Evolutionary conservation across 2,888 invertebrate species (phyloP).

Genomic region (Harpalus rubripes): DNA sequence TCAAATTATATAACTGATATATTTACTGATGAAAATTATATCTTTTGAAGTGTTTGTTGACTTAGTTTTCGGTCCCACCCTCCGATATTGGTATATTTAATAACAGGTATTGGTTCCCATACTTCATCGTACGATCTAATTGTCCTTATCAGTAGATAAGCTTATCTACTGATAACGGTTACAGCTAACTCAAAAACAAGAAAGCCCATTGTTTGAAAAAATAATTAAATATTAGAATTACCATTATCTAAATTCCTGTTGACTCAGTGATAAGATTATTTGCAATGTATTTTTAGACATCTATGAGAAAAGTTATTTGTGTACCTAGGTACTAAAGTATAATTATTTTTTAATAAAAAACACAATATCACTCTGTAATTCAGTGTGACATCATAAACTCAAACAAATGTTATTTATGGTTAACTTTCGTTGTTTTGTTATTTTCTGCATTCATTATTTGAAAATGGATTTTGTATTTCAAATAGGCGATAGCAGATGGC

Average conservation of each 20-base stretch:
- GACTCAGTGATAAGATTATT: conserved; percentile 25
- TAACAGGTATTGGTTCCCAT: conserved; percentile 17
- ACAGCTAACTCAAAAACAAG: conserved; percentile 23
- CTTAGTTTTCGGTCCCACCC: conserved; percentile 13
- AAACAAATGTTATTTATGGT: no score
- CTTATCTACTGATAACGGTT: conserved; percentile 8
- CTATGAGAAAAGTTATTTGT: no score
- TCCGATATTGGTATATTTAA: not conserved
- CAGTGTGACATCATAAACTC: no score
- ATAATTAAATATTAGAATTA: conserved; percentile 31
- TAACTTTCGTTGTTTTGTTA: no score
- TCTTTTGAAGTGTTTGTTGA: conserved; percentile 14
- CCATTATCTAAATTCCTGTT: conserved; percentile 15
- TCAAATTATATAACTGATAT: conserved; percentile 15
- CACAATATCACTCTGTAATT: no score
- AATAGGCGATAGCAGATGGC: no score
- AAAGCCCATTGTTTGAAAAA: conserved; percentile 16
- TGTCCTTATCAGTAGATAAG: conserved; percentile 12
- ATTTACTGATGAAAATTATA: conserved; percentile 13
- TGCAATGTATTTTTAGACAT: not conserved
- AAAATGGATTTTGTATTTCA: no score
- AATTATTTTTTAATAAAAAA: no score
- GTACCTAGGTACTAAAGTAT: no score
- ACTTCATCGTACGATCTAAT: conserved; percentile 18
- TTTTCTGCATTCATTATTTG: no score